Evolutionary conservation across 2,797 vertebrate genomes (phyloP).

Genomic region (Halcyon leucocephala): DNA sequence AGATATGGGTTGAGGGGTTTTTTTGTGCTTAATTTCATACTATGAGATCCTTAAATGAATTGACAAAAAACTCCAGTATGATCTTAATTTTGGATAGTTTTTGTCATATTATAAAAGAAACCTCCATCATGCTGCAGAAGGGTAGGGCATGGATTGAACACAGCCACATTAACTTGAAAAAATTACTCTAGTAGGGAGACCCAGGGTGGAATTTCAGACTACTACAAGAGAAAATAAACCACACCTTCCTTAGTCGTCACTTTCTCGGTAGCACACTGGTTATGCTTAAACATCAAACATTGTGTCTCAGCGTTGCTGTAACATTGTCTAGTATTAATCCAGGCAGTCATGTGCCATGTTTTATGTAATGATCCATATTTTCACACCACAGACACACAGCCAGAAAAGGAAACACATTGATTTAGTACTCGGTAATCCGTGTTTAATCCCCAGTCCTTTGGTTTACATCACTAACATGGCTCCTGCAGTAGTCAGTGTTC

Average conservation of each 20-base stretch:
- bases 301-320: background rate
- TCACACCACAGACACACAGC: slow-evolving; percentile 42
- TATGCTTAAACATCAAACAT: background rate
- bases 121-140: background rate
- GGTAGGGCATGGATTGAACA: background rate
- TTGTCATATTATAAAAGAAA: background rate
- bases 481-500: slow-evolving; percentile 48
- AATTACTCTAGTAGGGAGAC: background rate
- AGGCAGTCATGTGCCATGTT: slow-evolving; percentile 8
- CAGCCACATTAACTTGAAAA: background rate
- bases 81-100: background rate
- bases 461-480: slow-evolving; percentile 58
- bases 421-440: slow-evolving; percentile 52
- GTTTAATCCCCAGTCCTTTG: slow-evolving; percentile 62
- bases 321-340: background rate
- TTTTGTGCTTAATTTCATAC: background rate
- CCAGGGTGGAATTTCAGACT: background rate
- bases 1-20: background rate
- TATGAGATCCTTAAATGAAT: background rate
- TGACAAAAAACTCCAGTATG: background rate
- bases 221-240: background rate
- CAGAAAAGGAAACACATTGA: slow-evolving; percentile 67
- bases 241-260: background rate
- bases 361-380: slow-evolving; percentile 46
- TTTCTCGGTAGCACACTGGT: background rate